Conservation (phyloP, 2,888 invertebrate species). For the Phasia obesa region DNA sequence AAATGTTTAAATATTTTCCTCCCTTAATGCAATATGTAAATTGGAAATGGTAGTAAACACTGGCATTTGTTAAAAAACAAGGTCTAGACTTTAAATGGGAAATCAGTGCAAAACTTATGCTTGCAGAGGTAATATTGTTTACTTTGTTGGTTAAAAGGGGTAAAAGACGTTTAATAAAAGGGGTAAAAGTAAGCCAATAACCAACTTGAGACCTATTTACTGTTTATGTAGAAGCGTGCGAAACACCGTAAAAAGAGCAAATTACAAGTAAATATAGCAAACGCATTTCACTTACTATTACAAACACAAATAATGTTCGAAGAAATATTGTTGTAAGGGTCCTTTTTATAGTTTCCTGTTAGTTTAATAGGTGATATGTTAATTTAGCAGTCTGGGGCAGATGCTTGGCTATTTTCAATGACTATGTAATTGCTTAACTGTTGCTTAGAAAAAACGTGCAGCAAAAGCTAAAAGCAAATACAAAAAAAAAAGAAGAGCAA, state of each 20-base stretch:
- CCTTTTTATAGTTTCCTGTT: no score
- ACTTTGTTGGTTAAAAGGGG: not conserved
- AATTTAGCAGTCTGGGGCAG: no score
- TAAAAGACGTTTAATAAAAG: not conserved
- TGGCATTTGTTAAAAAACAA: constrained; percentile 12
- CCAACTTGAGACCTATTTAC: constrained; percentile 14
- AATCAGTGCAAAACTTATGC: not conserved
- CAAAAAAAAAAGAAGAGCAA: no score
- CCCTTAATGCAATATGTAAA: constrained; percentile 33
- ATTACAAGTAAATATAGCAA: not conserved
- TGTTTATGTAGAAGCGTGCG: not conserved
- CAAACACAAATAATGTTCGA: no score
- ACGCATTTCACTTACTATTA: no score
- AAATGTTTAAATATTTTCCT: constrained; percentile 28
- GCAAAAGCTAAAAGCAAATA: no score
- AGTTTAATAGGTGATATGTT: no score
- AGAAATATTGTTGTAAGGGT: no score
- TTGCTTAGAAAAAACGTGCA: no score
- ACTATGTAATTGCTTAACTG: no score
- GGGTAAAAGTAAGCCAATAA: constrained; percentile 6
- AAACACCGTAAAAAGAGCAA: not conserved
- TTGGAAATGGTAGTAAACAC: not conserved
- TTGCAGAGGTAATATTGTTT: not conserved
- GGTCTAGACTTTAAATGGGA: constrained; percentile 40
- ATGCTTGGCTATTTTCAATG: no score